Base-by-base conservation (phyloP, 2,797 vertebrate species). In the Mycteria americana region DNA sequence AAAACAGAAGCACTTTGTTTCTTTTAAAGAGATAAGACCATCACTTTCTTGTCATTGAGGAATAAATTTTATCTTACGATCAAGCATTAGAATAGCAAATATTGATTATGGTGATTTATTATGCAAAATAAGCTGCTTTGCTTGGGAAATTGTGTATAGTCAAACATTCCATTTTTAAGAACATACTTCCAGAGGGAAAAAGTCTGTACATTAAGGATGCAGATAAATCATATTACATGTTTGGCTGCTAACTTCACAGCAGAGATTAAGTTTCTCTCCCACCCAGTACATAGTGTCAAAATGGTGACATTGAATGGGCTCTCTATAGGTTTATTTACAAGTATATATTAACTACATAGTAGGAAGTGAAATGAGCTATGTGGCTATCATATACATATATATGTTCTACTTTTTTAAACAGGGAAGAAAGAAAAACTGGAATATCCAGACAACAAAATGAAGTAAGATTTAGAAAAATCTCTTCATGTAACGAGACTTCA, bases 101-200 rank as follows among this genome's bases (percentile, higher is more conserved):
- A 78, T 17, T 25, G 13, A 53, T 37, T 39, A 82, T 23, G 60
- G 10, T 51, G 13, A 67, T 35, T 69, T 76, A 31, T 64, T 68
- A 51, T 15, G 17, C 17, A 78, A 82, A 89, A 39, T 50, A 65
- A 57, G 14, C 7, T 45, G 5, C 30, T 46, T 78, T 18, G 8
- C 2, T 64, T 85, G 10, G 18, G 18, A 87, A 87, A 74, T 8
- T 80, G 4, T 0, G 0, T 19, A 14, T 11, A 83, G 18, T 48
- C 14, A 87, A 69, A 41, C 4, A 70, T 46, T 50, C 6, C 0
- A 1, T 41, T 89, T 84, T 78, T 45, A 67, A 63, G 18, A 78
- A 51, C 3, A 27, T 28, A 11, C 2, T 57, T 89, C 4, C 13
- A 6, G 14, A 23, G 13, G 4, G 1, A 3, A 15, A 28, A 12